These are phyloP conservation scores for Sebastes dallii DNA, from an alignment of 2,797 vertebrate genomes.

Conservation along the genomic window DNA sequence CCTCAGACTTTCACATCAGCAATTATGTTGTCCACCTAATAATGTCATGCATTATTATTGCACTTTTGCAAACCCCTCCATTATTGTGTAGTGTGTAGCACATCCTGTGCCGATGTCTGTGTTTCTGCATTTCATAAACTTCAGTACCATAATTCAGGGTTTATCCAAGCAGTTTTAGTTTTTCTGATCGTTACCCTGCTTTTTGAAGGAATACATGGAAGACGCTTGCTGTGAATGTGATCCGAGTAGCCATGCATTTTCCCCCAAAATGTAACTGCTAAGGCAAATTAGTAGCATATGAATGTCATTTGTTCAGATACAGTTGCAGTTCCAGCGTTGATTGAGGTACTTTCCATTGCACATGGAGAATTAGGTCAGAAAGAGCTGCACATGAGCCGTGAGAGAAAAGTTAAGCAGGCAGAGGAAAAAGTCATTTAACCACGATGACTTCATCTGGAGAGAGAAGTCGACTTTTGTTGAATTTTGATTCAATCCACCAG, in stretches of 20 bases:
- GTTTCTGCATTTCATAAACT: neutral
- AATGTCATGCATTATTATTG: neutral
- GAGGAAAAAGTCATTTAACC: neutral
- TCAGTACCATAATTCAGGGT: neutral
- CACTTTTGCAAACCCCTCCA: neutral
- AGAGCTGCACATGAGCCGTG: neutral
- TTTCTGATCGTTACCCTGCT: neutral
- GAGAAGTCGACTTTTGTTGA: neutral
- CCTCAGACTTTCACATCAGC: neutral
- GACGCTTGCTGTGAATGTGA: neutral
- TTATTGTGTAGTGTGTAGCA: too few relatives aligned
- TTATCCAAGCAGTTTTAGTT: neutral
- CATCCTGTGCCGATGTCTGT: neutral
- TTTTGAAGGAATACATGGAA: neutral
- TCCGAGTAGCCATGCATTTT: neutral
- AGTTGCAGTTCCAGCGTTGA: slow-evolving; percentile 1
- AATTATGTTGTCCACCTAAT: neutral
- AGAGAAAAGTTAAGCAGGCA: neutral
- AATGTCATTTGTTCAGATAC: slow-evolving; percentile 7
- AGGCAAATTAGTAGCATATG: slow-evolving; percentile 18
- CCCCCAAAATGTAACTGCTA: neutral
- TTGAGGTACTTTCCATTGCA: slow-evolving; percentile 9
- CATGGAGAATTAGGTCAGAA: slow-evolving; percentile 5
- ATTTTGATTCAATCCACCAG: neutral
- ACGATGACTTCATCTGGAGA: neutral